Conservation (phyloP, 2,888 invertebrate genomes). For the Rhamphomyia laevipes region DNA sequence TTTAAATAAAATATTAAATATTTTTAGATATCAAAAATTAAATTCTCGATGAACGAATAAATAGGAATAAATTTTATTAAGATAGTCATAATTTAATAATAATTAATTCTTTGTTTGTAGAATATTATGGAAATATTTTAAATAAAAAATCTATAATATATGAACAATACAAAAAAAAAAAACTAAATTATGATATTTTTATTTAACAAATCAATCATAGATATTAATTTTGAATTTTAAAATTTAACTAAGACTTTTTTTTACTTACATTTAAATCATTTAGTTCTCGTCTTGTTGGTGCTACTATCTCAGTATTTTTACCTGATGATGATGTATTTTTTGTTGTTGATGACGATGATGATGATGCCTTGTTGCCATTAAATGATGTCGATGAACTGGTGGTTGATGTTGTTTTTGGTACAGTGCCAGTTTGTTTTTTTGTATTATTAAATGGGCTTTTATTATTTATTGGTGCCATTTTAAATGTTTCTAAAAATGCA, state of each 20-base stretch:
- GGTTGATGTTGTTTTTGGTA: constrained; percentile 51
- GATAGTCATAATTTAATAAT: no score
- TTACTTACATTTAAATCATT: constrained; percentile 38
- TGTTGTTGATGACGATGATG: constrained; percentile 7
- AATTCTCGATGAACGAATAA: no score
- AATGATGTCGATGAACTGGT: constrained; percentile 11
- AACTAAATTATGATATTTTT: no score
- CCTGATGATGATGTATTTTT: constrained; percentile 15
- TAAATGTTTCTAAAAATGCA: no score
- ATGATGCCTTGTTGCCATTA: not conserved
- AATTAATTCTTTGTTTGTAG: no score
- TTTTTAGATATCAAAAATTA: no score
- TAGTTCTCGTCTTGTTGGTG: constrained; percentile 47
- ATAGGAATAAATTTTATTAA: no score
- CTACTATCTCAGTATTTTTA: constrained; percentile 42
- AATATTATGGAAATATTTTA: no score
- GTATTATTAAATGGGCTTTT: constrained; percentile 12
- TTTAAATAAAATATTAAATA: no score
- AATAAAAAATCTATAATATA: no score
- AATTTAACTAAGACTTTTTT: no score
- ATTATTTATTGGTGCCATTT: constrained; percentile 20
- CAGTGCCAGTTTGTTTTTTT: constrained; percentile 47
- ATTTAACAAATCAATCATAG: no score
- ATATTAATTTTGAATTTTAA: not conserved
- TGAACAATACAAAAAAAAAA: not conserved